These are phyloP conservation scores for Heterodera carotae DNA, from an alignment of 1,140 invertebrate species.

Conservation along the genomic window DNA sequence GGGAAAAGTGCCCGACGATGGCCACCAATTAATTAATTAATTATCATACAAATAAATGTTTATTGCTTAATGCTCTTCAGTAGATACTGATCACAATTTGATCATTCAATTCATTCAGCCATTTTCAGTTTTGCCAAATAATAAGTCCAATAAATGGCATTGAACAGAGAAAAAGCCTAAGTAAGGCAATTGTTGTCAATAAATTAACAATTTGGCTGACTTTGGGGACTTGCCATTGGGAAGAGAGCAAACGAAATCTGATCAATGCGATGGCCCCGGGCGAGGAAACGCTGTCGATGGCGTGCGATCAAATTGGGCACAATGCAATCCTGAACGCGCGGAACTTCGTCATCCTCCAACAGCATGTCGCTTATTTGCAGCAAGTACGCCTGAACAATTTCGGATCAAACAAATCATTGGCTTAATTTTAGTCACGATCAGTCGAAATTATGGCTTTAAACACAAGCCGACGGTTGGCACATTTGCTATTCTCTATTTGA, in stretches of 20 bases:
- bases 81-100: too few relatives aligned
- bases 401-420: neutral
- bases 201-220: neutral
- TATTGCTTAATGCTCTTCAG: too few relatives aligned
- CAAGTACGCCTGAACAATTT: neutral
- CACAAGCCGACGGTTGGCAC: too few relatives aligned
- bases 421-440: too few relatives aligned
- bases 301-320: constrained; percentile 7
- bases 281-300: constrained; percentile 31
- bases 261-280: constrained; percentile 41
- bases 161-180: constrained; percentile 78
- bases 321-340: constrained; percentile 33
- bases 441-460: too few relatives aligned
- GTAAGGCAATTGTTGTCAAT: constrained; percentile 34
- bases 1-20: too few relatives aligned
- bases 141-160: constrained; percentile 80
- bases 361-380: constrained; percentile 15
- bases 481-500: too few relatives aligned
- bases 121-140: constrained; percentile 44
- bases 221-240: constrained; percentile 44
- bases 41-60: constrained; percentile 4
- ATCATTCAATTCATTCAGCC: too few relatives aligned
- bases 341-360: neutral
- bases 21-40: neutral
- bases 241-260: constrained; percentile 47